phyloP scores from a whole-genome alignment of 2,113 vertebrate genomes.

The Hucho hucho region DNA sequence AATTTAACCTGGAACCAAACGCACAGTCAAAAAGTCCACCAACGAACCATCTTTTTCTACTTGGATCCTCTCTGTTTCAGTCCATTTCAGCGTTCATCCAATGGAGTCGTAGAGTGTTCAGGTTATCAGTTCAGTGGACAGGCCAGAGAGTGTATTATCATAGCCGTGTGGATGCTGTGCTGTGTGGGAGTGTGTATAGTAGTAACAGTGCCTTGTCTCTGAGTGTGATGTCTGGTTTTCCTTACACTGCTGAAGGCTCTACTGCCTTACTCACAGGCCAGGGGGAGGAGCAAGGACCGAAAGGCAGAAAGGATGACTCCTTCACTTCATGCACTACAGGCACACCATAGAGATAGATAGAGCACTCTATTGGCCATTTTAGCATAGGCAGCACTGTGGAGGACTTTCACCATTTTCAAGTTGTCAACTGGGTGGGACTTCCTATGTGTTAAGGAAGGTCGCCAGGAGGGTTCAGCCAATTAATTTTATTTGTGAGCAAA shows the following conservation, averaged over 20 bases:
- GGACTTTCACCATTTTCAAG: no score
- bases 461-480: no score
- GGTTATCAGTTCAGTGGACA: no score
- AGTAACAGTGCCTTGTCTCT: constrained; percentile 76
- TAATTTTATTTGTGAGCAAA: no score
- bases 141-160: constrained; percentile 1
- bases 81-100: not conserved
- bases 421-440: no score
- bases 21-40: not conserved
- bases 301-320: constrained; percentile 70
- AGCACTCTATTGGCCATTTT: no score
- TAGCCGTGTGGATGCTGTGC: not conserved
- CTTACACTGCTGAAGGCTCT: constrained; percentile 81
- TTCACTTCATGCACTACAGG: constrained; percentile 66
- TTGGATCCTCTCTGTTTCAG: not conserved
- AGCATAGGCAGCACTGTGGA: no score
- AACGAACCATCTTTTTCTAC: not conserved
- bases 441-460: no score
- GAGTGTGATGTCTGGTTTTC: constrained; percentile 77
- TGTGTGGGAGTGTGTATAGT: constrained; percentile 52
- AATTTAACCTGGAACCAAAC: not conserved
- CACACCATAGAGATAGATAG: constrained; percentile 10
- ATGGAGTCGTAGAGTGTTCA: constrained; percentile 23
- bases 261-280: constrained; percentile 75
- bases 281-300: constrained; percentile 83